These are phyloP conservation scores for Pygoscelis antarcticus DNA, from an alignment of 2,113 vertebrate species.

Conservation along the genomic window DNA sequence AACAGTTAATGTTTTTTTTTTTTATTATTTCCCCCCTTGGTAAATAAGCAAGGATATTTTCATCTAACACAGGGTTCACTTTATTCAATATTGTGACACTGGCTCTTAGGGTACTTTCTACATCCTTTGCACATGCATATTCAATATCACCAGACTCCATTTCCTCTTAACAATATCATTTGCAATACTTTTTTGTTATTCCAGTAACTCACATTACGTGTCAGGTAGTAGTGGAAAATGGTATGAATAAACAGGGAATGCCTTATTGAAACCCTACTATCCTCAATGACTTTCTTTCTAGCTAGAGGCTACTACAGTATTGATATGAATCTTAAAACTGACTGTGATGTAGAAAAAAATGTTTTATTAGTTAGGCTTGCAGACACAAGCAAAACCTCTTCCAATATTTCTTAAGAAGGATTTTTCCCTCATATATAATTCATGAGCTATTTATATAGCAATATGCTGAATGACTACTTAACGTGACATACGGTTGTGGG, in stretches of 20 bases:
- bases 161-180: not conserved
- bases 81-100: not conserved
- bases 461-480: constrained; percentile 18
- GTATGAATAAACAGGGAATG: not conserved
- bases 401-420: not conserved
- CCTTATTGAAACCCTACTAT: not conserved
- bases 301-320: not conserved
- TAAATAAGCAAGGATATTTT: not conserved
- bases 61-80: not conserved
- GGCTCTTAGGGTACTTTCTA: not conserved
- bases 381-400: not conserved
- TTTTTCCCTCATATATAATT: constrained; percentile 23
- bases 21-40: not conserved
- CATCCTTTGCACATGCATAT: not conserved
- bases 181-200: not conserved
- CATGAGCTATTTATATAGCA: constrained; percentile 13
- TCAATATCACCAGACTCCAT: not conserved
- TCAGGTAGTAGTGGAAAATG: not conserved
- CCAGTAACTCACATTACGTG: not conserved
- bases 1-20: not conserved
- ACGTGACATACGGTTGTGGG: not conserved
- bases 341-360: not conserved
- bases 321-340: not conserved
- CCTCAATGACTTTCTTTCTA: not conserved
- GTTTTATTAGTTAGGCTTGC: not conserved